Evolutionary conservation across 2,888 invertebrate genomes (phyloP).

Genomic region (Clistopyga incitator): DNA sequence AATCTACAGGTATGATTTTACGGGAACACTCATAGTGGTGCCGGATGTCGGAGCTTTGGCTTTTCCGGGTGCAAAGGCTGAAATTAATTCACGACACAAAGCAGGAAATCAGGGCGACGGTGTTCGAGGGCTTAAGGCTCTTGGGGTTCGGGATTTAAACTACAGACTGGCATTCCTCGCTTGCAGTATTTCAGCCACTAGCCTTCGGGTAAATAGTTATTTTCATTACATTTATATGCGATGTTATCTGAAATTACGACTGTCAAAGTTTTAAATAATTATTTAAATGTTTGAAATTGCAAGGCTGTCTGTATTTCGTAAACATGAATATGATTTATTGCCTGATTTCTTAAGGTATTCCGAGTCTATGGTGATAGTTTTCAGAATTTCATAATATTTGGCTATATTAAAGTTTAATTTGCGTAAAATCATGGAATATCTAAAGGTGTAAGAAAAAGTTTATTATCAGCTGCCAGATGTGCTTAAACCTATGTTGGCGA

Average conservation of each 20-base stretch:
- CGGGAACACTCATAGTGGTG: constrained; percentile 94
- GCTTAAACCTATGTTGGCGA: too few species aligned
- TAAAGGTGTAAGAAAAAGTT: too few species aligned
- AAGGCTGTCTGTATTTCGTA: too few species aligned
- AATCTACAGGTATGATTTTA: constrained; percentile 79
- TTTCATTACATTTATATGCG: neutral
- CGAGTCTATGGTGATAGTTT: too few species aligned
- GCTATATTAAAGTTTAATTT: too few species aligned
- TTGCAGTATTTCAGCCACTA: constrained; percentile 95
- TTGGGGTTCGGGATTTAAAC: constrained; percentile 94
- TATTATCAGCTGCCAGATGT: too few species aligned
- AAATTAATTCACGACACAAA: constrained; percentile 91
- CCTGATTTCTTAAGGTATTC: too few species aligned
- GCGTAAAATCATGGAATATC: too few species aligned
- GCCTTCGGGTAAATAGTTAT: constrained; percentile 87
- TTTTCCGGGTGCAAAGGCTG: constrained; percentile 94
- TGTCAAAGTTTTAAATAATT: too few species aligned
- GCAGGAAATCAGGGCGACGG: constrained; percentile 92
- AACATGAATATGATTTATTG: too few species aligned
- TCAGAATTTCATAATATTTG: too few species aligned
- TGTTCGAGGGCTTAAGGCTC: constrained; percentile 93
- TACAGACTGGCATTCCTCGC: constrained; percentile 97
- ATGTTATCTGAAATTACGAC: neutral
- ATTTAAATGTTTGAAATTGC: neutral
- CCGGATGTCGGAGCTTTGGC: constrained; percentile 97